phyloP scores from a whole-genome alignment of 2,888 invertebrate genomes.

The Hirtodrosophila duncani region DNA sequence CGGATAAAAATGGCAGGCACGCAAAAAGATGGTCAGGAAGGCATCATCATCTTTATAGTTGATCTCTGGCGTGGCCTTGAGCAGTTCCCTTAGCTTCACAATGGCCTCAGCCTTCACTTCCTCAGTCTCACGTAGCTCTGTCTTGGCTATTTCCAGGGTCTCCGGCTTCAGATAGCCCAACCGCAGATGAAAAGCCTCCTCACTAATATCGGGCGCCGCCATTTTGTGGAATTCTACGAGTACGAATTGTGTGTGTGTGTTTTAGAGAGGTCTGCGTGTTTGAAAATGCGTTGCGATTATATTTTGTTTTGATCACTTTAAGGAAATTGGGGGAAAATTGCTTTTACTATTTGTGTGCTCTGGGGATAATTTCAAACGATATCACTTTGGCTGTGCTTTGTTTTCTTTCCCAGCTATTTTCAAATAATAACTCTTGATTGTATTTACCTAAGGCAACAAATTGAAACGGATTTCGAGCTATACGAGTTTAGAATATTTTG shows the following conservation, averaged over 20 bases:
- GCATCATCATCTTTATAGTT: conserved; percentile 87
- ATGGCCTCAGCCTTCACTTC: conserved; percentile 83
- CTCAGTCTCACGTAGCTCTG: conserved; percentile 85
- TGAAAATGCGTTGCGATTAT: conserved; percentile 35
- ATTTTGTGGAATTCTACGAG: too few species aligned
- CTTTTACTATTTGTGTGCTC: conserved; percentile 25
- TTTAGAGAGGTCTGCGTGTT: conserved; percentile 16
- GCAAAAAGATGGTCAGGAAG: conserved; percentile 86
- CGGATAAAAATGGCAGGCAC: conserved; percentile 91
- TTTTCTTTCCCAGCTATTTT: conserved; percentile 17
- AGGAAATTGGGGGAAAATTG: conserved; percentile 26
- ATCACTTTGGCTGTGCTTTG: conserved; percentile 28
- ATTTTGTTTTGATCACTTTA: conserved; percentile 19
- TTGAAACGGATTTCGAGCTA: conserved; percentile 11
- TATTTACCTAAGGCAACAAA: conserved; percentile 34
- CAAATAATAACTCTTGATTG: conserved; percentile 10
- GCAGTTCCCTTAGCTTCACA: conserved; percentile 81
- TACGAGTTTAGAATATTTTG: conserved; percentile 14
- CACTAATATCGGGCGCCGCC: conserved; percentile 73
- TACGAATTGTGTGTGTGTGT: conserved; percentile 9
- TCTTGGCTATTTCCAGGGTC: conserved; percentile 81
- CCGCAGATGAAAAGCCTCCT: conserved; percentile 81
- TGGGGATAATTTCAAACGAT: conserved; percentile 2
- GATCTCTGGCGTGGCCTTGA: conserved; percentile 84
- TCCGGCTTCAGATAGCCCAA: conserved; percentile 81